A percentile compares a stretch with the other conserved stretches of the same genome.
phyloP scores from a whole-genome alignment of 2,797 vertebrate genomes.

The Cygnus olor region DNA sequence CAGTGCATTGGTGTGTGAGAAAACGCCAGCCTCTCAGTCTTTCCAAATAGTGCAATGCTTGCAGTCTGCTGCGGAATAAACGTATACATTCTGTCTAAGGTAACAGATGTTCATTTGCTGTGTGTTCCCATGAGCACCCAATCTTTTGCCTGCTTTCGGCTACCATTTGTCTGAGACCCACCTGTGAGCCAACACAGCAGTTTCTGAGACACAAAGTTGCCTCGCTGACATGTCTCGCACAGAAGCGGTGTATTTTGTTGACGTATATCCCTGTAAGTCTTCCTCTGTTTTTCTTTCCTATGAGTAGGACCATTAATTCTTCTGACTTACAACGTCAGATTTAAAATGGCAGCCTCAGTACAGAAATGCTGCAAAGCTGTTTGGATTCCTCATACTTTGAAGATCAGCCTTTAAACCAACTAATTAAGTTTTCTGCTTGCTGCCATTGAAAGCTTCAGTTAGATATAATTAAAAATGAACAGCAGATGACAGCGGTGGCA shows the following conservation, averaged over 20 bases:
- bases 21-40: constrained; percentile 36
- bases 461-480: constrained; percentile 95
- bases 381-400: constrained; percentile 69
- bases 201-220: background rate
- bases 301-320: constrained; percentile 25
- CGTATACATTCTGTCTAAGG: constrained; percentile 42
- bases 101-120: constrained; percentile 65
- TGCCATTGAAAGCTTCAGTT: constrained; percentile 84
- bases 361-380: constrained; percentile 57
- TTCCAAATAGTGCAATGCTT: constrained; percentile 37
- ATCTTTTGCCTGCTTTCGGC: constrained; percentile 22
- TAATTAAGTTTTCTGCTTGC: constrained; percentile 90
- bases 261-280: background rate
- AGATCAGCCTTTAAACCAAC: constrained; percentile 76
- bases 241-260: background rate
- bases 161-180: constrained; percentile 59
- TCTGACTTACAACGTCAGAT: constrained; percentile 13
- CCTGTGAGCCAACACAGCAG: constrained; percentile 52
- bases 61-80: constrained; percentile 42
- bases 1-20: constrained; percentile 9
- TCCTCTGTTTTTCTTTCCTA: background rate
- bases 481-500: constrained; percentile 91
- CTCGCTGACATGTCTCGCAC: background rate
- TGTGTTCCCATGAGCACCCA: constrained; percentile 27
- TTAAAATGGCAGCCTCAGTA: constrained; percentile 18